phyloP scores from a whole-genome alignment of 2,888 invertebrate genomes.

The Phytoseiulus persimilis region DNA sequence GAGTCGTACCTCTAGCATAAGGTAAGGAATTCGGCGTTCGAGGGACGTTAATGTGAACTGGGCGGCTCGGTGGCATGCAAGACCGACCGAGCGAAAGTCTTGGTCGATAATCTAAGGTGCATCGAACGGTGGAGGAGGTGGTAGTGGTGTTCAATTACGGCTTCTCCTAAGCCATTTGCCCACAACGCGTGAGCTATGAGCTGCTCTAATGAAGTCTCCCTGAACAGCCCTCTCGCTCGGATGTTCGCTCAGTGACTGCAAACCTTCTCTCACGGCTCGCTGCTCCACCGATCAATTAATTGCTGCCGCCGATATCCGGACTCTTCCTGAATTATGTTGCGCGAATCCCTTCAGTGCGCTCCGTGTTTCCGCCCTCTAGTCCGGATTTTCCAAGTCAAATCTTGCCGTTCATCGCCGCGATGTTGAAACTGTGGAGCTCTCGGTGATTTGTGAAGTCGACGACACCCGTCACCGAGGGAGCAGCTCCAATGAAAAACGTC shows the following conservation, averaged over 20 bases:
- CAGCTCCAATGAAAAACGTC: not conserved
- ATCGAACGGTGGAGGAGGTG: not conserved
- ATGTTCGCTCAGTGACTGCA: not conserved
- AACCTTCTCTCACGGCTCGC: not conserved
- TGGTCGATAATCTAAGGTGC: not conserved
- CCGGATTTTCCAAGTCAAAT: not conserved
- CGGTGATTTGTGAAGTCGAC: not conserved
- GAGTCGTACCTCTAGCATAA: not conserved
- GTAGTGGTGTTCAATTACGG: not conserved
- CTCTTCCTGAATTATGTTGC: not conserved
- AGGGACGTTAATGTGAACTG: not conserved
- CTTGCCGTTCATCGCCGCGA: not conserved
- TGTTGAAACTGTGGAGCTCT: not conserved
- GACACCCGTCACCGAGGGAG: not conserved
- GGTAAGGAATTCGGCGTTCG: not conserved
- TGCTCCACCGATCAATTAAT: not conserved
- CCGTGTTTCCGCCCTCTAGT: not conserved
- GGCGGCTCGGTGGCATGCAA: not conserved
- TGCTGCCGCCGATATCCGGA: not conserved
- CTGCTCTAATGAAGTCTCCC: not conserved
- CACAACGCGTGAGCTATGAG: slow-evolving; percentile 5
- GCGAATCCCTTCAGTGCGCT: not conserved
- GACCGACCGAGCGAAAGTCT: not conserved
- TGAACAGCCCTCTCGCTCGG: not conserved
- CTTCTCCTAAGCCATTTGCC: not conserved